Evolutionary conservation across 92 coral and sea anemone genomes (phyloP), one percentile per base, ranked within the genome.

Genomic region (Plumapathes pennacea): DNA sequence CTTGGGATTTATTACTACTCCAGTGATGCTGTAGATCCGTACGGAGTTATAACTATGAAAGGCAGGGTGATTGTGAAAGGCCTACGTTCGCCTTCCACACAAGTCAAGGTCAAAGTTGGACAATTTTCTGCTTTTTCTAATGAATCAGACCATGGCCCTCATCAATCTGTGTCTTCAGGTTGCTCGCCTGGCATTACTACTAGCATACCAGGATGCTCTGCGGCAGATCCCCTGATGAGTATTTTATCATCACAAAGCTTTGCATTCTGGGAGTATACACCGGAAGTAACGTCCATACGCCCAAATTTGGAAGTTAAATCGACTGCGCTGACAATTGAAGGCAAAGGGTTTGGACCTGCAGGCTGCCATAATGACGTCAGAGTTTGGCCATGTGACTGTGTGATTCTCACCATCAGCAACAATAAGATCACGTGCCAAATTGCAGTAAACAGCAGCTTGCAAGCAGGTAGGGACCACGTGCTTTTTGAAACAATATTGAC

Each of bases 1-100:
- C 62, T 85, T 31, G 97, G 97, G 7, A 74, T 59, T 11, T 84
- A 80, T 40, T 89, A 74, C 75, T 89, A 77, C 62, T 64, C 86
- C 19, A 84, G 91, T 40, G 97, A 91, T 1, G 51, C 32, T 10
- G 70, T 89, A 12, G 97, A 89, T 34, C 82, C 80, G 4, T 64
- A 72, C 62, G 89, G 64, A 29, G 69, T 58, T 11, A 64, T 89
- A 25, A 72, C 38, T 58, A 85, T 89, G 97, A 89, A 89, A 60
- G 97, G 89, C 38, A 56, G 61, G 45, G 40, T 83, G n/a, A 46
- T 77, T 19, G 90, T 83, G 21, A 50, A 43, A n/a, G 72, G 54
- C 9, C 11, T 60, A 11, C 63, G 33, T 39, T 60, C 81, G 30
- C 64, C 54, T 25, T 25, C 73, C 29, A 6, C 54, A 12, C 60